Percentiles rank a stretch among this genome's conserved stretches.
Evolutionary conservation across 2,888 invertebrate species (phyloP).

Genomic region (Crocallis elinguaria): DNA sequence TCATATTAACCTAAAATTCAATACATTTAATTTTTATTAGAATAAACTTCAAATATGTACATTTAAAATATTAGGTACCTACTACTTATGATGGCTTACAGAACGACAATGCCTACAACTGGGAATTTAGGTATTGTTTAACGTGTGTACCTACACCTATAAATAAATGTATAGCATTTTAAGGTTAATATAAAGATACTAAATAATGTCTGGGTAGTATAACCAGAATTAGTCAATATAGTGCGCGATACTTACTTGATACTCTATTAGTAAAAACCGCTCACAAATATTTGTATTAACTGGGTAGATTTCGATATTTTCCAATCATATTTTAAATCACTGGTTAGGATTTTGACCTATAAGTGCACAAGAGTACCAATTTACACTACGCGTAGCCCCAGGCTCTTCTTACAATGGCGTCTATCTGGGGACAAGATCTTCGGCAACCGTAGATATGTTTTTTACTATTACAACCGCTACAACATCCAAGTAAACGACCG

Average conservation of each 20-base stretch:
- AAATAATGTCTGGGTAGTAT: neutral
- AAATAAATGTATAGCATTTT: no score
- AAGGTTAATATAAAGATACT: neutral
- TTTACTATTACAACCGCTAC: conserved; percentile 59
- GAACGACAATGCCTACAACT: no score
- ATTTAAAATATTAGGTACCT: no score
- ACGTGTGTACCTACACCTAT: no score
- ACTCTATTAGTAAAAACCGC: no score
- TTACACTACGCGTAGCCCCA: conserved; percentile 45
- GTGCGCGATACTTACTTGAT: conserved; percentile 42
- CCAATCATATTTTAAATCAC: neutral
- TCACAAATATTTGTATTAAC: neutral
- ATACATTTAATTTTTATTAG: no score
- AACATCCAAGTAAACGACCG: conserved; percentile 68
- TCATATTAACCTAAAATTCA: no score
- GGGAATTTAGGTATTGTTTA: no score
- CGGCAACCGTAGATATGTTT: conserved; percentile 37
- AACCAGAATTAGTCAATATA: conserved; percentile 28
- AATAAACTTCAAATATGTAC: no score
- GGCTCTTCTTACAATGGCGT: conserved; percentile 60
- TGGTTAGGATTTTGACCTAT: neutral
- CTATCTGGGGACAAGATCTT: conserved; percentile 64
- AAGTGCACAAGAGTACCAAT: neutral
- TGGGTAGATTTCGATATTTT: no score
- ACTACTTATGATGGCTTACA: no score